phyloP scores from a whole-genome alignment of 1,140 invertebrate genomes.

The Tetragnatha versicolor region DNA sequence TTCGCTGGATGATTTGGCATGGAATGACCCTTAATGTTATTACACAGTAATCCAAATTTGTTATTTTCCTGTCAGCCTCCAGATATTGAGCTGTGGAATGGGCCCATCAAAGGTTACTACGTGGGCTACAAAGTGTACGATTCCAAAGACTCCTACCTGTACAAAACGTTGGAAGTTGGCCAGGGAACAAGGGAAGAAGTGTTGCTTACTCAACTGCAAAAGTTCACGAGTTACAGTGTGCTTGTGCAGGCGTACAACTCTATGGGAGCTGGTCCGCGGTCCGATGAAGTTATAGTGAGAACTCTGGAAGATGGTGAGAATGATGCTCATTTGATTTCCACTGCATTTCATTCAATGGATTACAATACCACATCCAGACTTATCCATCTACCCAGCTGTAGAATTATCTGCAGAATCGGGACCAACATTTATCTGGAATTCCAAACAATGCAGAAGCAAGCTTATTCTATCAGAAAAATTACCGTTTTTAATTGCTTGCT shows the following conservation, averaged over 20 bases:
- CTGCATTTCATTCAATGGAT: no score
- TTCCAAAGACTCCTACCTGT: constrained; percentile 73
- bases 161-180: constrained; percentile 88
- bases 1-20: no score
- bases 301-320: constrained; percentile 60
- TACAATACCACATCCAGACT: no score
- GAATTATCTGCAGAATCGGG: no score
- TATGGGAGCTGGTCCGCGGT: constrained; percentile 65
- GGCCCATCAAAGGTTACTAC: constrained; percentile 76
- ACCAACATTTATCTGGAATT: no score
- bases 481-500: no score
- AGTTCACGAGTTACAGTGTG: constrained; percentile 65
- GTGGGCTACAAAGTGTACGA: constrained; percentile 68
- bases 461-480: no score
- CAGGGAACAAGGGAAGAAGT: constrained; percentile 68
- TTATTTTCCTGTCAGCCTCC: constrained; percentile 69
- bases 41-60: no score
- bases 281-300: constrained; percentile 62
- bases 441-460: no score
- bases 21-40: no score
- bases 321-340: no score
- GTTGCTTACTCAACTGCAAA: constrained; percentile 41
- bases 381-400: no score
- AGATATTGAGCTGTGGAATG: constrained; percentile 80
- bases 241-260: constrained; percentile 67